Evolutionary conservation across 2,888 invertebrate species (phyloP).

Genomic region (Dynastes grantii): DNA sequence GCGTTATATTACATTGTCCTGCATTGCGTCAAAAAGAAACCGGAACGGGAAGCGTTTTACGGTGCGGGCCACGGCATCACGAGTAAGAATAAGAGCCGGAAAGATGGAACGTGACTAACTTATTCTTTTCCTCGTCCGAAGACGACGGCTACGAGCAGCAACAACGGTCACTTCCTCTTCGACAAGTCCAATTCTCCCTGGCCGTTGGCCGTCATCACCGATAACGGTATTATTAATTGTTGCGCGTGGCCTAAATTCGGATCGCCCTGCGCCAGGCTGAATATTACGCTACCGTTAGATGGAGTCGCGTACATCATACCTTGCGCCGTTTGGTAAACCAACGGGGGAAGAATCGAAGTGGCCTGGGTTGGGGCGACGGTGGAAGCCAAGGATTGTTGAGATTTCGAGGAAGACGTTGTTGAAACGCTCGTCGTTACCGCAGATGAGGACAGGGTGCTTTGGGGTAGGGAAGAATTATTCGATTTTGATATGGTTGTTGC

Average conservation of each 20-base stretch:
- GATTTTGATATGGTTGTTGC: conserved; percentile 51
- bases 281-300: conserved; percentile 70
- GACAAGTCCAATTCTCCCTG: conserved; percentile 59
- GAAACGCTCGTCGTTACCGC: conserved; percentile 51
- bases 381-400: conserved; percentile 52
- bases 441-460: conserved; percentile 47
- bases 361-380: conserved; percentile 56
- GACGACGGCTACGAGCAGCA: conserved; percentile 39
- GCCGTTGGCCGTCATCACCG: conserved; percentile 73
- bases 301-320: conserved; percentile 71
- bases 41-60: conserved; percentile 52
- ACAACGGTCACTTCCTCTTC: conserved; percentile 60
- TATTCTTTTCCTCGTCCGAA: conserved; percentile 31
- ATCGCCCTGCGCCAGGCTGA: conserved; percentile 67
- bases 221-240: conserved; percentile 82
- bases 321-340: conserved; percentile 70
- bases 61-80: conserved; percentile 35
- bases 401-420: conserved; percentile 41
- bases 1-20: conserved; percentile 10
- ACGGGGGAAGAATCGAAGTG: conserved; percentile 57
- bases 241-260: conserved; percentile 69
- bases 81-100: conserved; percentile 25
- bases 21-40: conserved; percentile 25
- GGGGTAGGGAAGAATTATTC: conserved; percentile 3
- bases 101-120: conserved; percentile 54